A percentile compares a stretch with the other conserved stretches of the same genome.
These are phyloP conservation scores for Pardalotus punctatus DNA, from an alignment of 2,113 vertebrate genomes.

Conservation along the genomic window DNA sequence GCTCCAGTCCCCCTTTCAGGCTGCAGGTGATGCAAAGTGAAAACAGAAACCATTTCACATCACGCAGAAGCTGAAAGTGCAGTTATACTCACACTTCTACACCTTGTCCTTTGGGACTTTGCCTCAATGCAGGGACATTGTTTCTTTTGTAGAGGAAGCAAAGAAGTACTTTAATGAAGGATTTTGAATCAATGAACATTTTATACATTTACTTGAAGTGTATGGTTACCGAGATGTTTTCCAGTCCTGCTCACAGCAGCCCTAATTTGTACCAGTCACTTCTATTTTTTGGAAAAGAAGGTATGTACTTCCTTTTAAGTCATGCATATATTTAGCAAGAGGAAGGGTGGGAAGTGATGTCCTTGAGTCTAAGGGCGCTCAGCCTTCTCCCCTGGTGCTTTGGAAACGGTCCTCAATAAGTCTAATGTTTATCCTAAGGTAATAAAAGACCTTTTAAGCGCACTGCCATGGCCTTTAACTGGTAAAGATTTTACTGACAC, in stretches of 20 bases:
- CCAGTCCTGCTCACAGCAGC: accelerated
- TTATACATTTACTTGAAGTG: neutral
- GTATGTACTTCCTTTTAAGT: neutral
- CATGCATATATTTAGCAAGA: neutral
- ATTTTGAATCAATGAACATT: neutral
- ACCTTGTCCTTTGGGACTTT: neutral
- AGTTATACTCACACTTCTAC: neutral
- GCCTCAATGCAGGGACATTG: neutral
- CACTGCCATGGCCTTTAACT: neutral
- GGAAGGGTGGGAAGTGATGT: neutral
- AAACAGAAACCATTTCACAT: neutral
- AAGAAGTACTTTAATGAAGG: neutral
- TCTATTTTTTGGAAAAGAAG: neutral
- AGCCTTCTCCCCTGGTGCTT: neutral
- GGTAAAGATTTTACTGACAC: neutral
- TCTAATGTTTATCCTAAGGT: neutral
- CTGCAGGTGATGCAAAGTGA: neutral
- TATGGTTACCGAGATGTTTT: neutral
- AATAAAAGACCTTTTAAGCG: neutral
- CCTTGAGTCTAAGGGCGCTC: neutral
- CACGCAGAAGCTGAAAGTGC: neutral
- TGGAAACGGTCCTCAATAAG: neutral
- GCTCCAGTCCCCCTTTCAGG: neutral
- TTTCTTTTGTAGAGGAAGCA: neutral
- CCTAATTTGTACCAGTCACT: neutral